These are phyloP conservation scores for Takifugu bimaculatus DNA, from an alignment of 2,113 vertebrate species.

Conservation along the genomic window DNA sequence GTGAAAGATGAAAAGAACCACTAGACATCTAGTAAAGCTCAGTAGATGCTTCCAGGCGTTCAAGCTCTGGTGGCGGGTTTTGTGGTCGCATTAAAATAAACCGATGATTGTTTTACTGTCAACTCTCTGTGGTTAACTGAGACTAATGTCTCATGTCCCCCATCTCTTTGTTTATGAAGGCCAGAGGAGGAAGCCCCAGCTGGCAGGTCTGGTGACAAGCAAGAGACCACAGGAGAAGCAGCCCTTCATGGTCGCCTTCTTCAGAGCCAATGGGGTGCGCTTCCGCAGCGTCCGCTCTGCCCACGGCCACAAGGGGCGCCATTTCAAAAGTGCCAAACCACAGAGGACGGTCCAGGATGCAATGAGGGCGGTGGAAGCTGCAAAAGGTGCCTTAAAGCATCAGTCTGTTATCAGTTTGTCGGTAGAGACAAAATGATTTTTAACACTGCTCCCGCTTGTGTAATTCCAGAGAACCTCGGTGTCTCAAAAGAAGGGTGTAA, in stretches of 20 bases:
- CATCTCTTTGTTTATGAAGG: slow-evolving; percentile 70
- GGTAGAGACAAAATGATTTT: not conserved
- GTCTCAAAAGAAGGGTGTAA: slow-evolving; percentile 92
- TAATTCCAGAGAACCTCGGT: slow-evolving; percentile 81
- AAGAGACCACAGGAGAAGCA: slow-evolving; percentile 88
- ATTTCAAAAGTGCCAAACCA: slow-evolving; percentile 82
- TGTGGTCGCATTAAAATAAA: slow-evolving; percentile 24
- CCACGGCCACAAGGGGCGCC: slow-evolving; percentile 80
- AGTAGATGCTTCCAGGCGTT: slow-evolving; percentile 1
- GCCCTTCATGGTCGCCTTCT: slow-evolving; percentile 94
- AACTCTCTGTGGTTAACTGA: not conserved
- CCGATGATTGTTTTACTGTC: slow-evolving; percentile 9
- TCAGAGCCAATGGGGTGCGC: slow-evolving; percentile 90
- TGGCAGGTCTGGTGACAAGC: slow-evolving; percentile 82
- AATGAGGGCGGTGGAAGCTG: slow-evolving; percentile 80
- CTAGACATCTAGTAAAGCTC: slow-evolving; percentile 8
- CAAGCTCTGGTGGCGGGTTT: not conserved
- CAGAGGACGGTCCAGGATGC: slow-evolving; percentile 85
- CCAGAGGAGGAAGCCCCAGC: slow-evolving; percentile 81
- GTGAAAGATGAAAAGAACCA: not conserved
- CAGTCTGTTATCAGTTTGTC: not conserved
- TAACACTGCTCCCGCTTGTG: not conserved
- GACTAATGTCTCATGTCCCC: not conserved
- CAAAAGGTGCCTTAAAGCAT: slow-evolving; percentile 65
- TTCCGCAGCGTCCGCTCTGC: slow-evolving; percentile 87